Conservation (phyloP, 2,113 vertebrate genomes). For the Pandion haliaetus region DNA sequence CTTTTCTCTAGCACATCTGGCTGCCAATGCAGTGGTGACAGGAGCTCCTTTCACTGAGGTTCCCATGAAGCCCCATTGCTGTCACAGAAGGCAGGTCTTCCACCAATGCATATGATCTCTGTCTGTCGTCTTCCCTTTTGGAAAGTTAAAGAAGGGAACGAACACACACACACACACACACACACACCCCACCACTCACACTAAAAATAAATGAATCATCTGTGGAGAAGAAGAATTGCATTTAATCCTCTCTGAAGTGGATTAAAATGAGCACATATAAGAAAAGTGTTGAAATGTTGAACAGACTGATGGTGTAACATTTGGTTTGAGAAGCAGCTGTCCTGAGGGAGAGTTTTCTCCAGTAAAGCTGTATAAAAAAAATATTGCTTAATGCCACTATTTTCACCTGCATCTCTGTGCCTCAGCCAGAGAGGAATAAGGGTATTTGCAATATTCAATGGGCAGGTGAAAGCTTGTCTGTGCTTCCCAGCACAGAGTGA, state of each 20-base stretch:
- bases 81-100: not conserved
- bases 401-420: not conserved
- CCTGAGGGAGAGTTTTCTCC: not conserved
- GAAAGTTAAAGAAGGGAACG: not conserved
- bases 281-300: not conserved
- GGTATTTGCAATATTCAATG: not conserved
- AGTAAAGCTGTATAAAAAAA: not conserved
- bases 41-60: not conserved
- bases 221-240: not conserved
- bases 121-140: not conserved
- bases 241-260: not conserved
- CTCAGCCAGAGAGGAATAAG: not conserved
- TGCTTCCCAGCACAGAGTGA: not conserved
- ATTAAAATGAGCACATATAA: not conserved
- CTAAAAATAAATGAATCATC: not conserved
- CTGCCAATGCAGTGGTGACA: accelerated
- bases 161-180: not conserved
- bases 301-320: not conserved
- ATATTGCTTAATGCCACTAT: not conserved
- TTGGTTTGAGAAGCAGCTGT: not conserved
- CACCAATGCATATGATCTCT: not conserved
- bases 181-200: too few species aligned
- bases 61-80: not conserved
- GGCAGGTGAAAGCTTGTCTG: not conserved
- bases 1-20: not conserved